Evolutionary conservation across 2,797 vertebrate genomes (phyloP).

Genomic region (Octomys mimax): DNA sequence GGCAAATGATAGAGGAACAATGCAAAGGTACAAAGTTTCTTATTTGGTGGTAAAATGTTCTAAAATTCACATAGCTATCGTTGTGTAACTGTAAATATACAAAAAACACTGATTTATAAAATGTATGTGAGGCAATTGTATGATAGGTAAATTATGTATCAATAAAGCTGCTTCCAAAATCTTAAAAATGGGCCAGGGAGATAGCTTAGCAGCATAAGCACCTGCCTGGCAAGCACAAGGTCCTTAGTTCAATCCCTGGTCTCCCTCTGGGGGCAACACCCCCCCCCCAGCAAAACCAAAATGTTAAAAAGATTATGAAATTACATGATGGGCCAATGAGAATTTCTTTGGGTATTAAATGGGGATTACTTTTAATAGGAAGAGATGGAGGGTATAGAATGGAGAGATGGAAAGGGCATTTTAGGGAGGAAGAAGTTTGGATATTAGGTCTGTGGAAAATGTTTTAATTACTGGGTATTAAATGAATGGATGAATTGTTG

Average conservation of each 20-base stretch:
- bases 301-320: background rate
- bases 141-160: background rate
- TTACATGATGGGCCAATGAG: background rate
- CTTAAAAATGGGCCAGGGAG: background rate
- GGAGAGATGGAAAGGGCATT: background rate
- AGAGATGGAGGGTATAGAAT: background rate
- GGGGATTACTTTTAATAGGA: background rate
- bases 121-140: background rate
- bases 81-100: background rate
- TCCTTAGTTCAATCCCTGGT: too few species aligned
- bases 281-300: background rate
- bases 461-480: constrained; percentile 23
- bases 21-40: background rate
- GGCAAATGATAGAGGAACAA: background rate
- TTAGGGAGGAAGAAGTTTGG: background rate
- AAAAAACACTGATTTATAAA: background rate
- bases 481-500: background rate
- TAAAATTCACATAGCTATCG: background rate
- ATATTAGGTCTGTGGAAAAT: background rate
- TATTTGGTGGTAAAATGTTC: background rate
- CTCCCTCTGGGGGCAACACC: too few species aligned
- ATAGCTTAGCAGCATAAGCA: too few species aligned
- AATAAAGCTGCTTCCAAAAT: background rate
- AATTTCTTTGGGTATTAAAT: background rate
- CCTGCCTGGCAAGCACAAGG: too few species aligned